These are phyloP conservation scores for Dendrolimus punctatus DNA, from an alignment of 1,140 invertebrate species.

Conservation along the genomic window DNA sequence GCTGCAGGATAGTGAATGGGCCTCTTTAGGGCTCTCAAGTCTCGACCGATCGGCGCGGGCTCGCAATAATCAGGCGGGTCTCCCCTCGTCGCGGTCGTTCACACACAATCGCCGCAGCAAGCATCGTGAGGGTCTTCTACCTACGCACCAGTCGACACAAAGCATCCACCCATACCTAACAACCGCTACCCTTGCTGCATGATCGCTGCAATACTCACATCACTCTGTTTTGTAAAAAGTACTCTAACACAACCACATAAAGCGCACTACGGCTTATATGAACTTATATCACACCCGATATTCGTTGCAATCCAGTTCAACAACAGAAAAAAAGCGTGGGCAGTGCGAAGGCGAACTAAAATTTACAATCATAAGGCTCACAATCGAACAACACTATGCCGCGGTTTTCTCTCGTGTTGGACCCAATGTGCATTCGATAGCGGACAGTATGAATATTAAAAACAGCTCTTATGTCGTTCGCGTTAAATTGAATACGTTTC, in stretches of 20 bases:
- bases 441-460: slow-evolving; percentile 55
- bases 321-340: slow-evolving; percentile 15
- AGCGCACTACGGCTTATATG: slow-evolving; percentile 4
- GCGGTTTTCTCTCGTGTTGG: slow-evolving; percentile 10
- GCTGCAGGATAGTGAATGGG: too few species aligned
- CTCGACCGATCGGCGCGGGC: slow-evolving; percentile 42
- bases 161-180: slow-evolving; percentile 55
- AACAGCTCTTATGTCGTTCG: slow-evolving; percentile 54
- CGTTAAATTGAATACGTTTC: slow-evolving; percentile 43
- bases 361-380: slow-evolving; percentile 36
- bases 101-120: slow-evolving; percentile 59
- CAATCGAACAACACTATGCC: slow-evolving; percentile 24
- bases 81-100: slow-evolving; percentile 62
- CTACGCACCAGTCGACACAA: slow-evolving; percentile 57
- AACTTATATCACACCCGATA: slow-evolving; percentile 15
- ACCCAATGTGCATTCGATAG: slow-evolving; percentile 58
- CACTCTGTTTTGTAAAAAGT: slow-evolving; percentile 4
- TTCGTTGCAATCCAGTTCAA: slow-evolving; percentile 21
- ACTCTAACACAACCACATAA: slow-evolving; percentile 3
- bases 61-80: slow-evolving; percentile 58
- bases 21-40: slow-evolving; percentile 33
- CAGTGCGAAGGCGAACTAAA: slow-evolving; percentile 38
- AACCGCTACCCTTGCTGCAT: slow-evolving; percentile 34
- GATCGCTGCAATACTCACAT: slow-evolving; percentile 19
- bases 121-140: slow-evolving; percentile 41